A percentile compares a stretch with the other conserved stretches of the same genome.
Evolutionary conservation across 2,888 invertebrate species (phyloP).

Genomic region (Imbricaverruca yamaguchii): DNA sequence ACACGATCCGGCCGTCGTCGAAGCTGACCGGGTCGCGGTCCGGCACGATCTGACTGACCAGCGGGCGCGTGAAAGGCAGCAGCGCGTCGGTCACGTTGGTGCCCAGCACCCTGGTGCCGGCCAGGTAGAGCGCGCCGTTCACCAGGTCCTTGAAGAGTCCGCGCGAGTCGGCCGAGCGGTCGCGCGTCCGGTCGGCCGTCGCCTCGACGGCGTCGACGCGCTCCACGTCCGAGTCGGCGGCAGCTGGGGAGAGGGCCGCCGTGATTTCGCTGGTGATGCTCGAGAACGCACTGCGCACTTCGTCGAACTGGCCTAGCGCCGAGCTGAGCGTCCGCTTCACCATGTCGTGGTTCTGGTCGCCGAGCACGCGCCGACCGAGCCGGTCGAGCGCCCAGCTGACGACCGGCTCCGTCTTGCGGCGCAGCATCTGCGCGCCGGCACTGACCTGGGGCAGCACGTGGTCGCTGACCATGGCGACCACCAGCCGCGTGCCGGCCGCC

Average conservation of each 20-base stretch:
- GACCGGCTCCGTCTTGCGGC: background rate
- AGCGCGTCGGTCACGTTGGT: slow-evolving; percentile 72
- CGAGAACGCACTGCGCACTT: slow-evolving; percentile 28
- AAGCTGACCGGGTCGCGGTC: slow-evolving; percentile 35
- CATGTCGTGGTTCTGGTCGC: slow-evolving; percentile 28
- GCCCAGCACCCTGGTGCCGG: slow-evolving; percentile 69
- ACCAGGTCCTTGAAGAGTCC: slow-evolving; percentile 29
- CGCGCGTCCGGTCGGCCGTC: background rate
- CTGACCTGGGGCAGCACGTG: slow-evolving; percentile 14
- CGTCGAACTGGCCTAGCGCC: slow-evolving; percentile 29
- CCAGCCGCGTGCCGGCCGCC: background rate
- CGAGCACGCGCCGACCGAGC: slow-evolving; percentile 28
- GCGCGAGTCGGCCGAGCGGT: slow-evolving; percentile 23
- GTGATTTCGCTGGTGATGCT: slow-evolving; percentile 27
- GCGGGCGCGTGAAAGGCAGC: slow-evolving; percentile 56
- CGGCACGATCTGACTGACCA: slow-evolving; percentile 36
- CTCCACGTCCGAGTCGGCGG: background rate
- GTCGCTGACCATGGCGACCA: background rate
- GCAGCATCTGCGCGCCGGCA: background rate
- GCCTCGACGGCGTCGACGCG: slow-evolving; percentile 2
- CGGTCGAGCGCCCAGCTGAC: slow-evolving; percentile 23
- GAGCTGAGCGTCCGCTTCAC: slow-evolving; percentile 29
- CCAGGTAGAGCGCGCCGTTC: slow-evolving; percentile 58
- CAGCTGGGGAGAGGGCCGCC: slow-evolving; percentile 18
- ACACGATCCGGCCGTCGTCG: slow-evolving; percentile 37